phyloP scores from a whole-genome alignment of 2,888 invertebrate genomes.

The Himalopsyche japonica region DNA sequence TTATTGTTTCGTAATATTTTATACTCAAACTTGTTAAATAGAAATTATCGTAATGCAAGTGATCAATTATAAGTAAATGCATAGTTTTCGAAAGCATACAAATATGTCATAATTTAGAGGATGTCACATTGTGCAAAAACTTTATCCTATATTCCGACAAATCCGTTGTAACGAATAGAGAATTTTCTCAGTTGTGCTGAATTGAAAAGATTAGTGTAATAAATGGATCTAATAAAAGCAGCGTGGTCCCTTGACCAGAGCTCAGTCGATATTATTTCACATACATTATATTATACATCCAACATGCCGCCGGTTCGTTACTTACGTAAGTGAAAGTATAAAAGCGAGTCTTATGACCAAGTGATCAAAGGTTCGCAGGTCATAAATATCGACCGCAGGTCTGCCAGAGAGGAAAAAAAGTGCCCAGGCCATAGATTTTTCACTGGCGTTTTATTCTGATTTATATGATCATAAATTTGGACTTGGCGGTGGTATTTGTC shows the following conservation, averaged over 20 bases:
- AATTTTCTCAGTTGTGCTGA: too few relatives aligned
- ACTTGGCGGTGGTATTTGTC: conserved; percentile 37
- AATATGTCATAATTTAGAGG: too few relatives aligned
- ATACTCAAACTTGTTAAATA: too few relatives aligned
- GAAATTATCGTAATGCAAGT: too few relatives aligned
- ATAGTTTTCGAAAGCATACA: too few relatives aligned
- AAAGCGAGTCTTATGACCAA: background rate
- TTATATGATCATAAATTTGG: conserved; percentile 37
- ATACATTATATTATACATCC: background rate
- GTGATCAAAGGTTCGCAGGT: background rate
- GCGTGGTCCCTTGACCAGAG: background rate
- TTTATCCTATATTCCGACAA: too few relatives aligned
- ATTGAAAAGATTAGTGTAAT: too few relatives aligned
- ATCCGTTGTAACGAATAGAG: too few relatives aligned
- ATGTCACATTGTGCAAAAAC: too few relatives aligned
- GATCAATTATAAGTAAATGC: too few relatives aligned
- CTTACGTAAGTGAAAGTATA: background rate
- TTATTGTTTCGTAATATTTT: too few relatives aligned
- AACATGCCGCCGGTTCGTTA: background rate
- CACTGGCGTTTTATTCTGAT: conserved; percentile 38
- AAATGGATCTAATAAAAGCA: too few relatives aligned
- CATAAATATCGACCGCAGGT: background rate
- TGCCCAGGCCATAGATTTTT: conserved; percentile 28
- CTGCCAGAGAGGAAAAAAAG: background rate
- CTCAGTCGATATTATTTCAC: background rate